Evolutionary conservation across 2,113 vertebrate genomes (phyloP).

Genomic region (Pica pica): DNA sequence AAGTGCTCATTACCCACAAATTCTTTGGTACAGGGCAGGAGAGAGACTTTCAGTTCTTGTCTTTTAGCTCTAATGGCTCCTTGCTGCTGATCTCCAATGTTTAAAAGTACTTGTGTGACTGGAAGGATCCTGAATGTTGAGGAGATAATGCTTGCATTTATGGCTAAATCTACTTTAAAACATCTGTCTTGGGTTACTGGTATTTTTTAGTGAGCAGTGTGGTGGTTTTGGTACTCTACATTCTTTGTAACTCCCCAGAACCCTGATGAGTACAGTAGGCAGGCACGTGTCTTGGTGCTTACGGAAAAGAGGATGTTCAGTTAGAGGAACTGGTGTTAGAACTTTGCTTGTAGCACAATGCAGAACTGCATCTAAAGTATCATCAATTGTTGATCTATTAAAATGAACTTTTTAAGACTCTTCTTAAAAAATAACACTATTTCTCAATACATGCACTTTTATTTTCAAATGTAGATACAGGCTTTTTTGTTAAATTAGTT

Average conservation of each 20-base stretch:
- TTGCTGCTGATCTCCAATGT: conserved; percentile 20
- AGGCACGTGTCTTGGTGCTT: conserved; percentile 2
- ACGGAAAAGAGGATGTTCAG: not conserved
- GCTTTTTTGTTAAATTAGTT: conserved; percentile 51
- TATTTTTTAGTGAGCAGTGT: not conserved
- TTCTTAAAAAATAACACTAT: conserved; percentile 56
- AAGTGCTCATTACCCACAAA: not conserved
- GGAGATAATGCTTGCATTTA: not conserved
- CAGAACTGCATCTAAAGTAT: conserved; percentile 31
- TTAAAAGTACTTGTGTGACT: not conserved
- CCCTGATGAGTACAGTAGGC: not conserved
- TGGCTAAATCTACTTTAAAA: not conserved
- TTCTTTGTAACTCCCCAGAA: conserved; percentile 6
- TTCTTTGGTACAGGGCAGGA: not conserved
- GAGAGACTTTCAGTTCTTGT: not conserved
- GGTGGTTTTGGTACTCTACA: conserved; percentile 18
- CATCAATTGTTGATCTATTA: conserved; percentile 8
- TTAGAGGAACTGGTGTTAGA: conserved; percentile 29
- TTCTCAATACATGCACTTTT: conserved; percentile 65
- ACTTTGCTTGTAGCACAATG: conserved; percentile 34
- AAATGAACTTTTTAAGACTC: conserved; percentile 37
- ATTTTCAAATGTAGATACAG: conserved; percentile 59
- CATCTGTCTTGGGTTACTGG: not conserved
- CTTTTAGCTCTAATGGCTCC: conserved; percentile 19
- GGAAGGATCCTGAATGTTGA: not conserved